A percentile compares a stretch with the other conserved stretches of the same genome.
Conservation (phyloP, 2,113 vertebrate species). For the Pao palembangensis region DNA sequence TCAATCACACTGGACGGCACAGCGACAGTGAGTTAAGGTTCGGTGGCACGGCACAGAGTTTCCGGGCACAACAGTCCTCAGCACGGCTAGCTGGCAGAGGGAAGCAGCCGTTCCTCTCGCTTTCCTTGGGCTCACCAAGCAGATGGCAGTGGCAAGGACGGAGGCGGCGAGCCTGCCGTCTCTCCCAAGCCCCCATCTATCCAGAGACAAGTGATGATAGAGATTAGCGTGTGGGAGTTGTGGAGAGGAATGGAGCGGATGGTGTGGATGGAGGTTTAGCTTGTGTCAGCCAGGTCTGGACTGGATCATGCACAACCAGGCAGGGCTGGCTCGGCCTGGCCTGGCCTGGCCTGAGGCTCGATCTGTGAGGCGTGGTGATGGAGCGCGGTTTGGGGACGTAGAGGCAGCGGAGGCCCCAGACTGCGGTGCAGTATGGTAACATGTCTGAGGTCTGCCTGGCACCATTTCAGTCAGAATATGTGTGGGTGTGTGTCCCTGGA, state of each 20-base stretch:
- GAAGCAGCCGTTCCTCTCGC: constrained; percentile 40
- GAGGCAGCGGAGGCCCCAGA: constrained; percentile 57
- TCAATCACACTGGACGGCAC: constrained; percentile 77
- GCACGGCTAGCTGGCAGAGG: constrained; percentile 56
- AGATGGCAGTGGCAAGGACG: constrained; percentile 76
- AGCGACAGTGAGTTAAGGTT: constrained; percentile 79
- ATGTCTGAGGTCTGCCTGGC: constrained; percentile 72
- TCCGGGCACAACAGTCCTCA: constrained; percentile 64
- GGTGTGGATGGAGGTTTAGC: constrained; percentile 37
- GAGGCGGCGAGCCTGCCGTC: constrained; percentile 57
- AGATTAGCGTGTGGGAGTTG: constrained; percentile 45
- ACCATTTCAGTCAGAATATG: constrained; percentile 61
- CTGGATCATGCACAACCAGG: constrained; percentile 50
- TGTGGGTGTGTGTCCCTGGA: constrained; percentile 46
- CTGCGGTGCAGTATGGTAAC: constrained; percentile 61
- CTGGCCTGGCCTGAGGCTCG: constrained; percentile 48
- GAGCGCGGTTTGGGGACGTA: constrained; percentile 60
- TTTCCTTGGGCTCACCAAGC: constrained; percentile 70
- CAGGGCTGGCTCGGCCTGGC: constrained; percentile 21
- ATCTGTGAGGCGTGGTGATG: constrained; percentile 54
- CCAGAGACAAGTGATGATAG: constrained; percentile 61
- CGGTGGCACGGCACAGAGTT: constrained; percentile 64
- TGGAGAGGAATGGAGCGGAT: constrained; percentile 36
- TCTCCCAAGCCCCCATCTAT: constrained; percentile 55
- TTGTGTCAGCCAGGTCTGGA: constrained; percentile 40